These are phyloP conservation scores for Bellardia pandia DNA, from an alignment of 2,888 invertebrate genomes.

Conservation along the genomic window DNA sequence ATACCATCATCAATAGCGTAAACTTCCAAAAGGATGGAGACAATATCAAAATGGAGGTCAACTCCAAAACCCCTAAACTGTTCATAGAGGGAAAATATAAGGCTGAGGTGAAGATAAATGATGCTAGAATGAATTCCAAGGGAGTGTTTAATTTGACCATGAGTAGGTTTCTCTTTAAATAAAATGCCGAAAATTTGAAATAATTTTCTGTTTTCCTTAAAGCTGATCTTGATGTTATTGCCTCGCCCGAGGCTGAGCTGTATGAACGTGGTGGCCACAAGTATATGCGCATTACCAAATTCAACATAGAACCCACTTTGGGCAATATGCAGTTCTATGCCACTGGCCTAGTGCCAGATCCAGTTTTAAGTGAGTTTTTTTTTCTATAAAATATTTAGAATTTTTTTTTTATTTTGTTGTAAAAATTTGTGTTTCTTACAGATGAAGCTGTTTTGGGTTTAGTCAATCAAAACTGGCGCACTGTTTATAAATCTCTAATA, in stretches of 20 bases:
- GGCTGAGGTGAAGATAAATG: conserved; percentile 87
- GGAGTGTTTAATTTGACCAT: conserved; percentile 86
- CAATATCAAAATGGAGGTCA: conserved; percentile 80
- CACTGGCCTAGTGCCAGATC: conserved; percentile 87
- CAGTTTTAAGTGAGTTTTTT: conserved; percentile 87
- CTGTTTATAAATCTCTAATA: conserved; percentile 85
- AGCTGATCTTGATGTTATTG: conserved; percentile 86
- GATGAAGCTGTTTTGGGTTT: conserved; percentile 83
- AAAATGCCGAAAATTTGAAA: background rate
- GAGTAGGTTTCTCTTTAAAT: conserved; percentile 84
- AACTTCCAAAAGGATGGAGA: conserved; percentile 82
- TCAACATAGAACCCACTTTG: conserved; percentile 87
- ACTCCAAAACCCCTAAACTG: conserved; percentile 85
- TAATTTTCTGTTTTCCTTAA: conserved; percentile 40
- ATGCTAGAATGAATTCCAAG: conserved; percentile 86
- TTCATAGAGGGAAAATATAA: conserved; percentile 86
- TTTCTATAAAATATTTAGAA: background rate
- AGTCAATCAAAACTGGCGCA: conserved; percentile 86
- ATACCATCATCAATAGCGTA: conserved; percentile 85
- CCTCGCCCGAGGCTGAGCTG: conserved; percentile 86
- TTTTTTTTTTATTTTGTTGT: background rate
- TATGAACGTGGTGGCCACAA: conserved; percentile 85
- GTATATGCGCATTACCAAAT: conserved; percentile 86
- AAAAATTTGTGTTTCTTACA: conserved; percentile 56
- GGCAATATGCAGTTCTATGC: conserved; percentile 87